Base-by-base conservation (phyloP, 1,140 invertebrate genomes). In the Coelopa frigida region DNA sequence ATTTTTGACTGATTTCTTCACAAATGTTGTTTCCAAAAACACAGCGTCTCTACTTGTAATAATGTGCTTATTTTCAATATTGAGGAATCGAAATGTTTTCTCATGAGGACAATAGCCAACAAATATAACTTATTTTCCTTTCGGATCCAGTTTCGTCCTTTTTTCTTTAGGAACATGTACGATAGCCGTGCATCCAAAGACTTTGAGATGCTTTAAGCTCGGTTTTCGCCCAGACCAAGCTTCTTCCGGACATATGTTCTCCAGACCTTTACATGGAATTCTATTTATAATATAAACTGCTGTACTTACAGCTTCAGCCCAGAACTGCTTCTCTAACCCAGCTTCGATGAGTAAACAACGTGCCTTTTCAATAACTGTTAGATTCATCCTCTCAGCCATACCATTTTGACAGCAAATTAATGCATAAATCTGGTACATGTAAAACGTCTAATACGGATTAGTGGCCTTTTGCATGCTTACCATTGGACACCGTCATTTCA, bases 231-330 rank as follows among this genome's bases (percentile, higher is more conserved):
- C 59, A 36, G 31, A 50, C 59, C 59, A 72, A 21, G 53, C 14
- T 40, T 41, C 37, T 40, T 48, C 67, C 55, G 40, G 54, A 50
- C 14, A 26, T 26, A 11, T 24, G 5, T 45, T 17, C 38, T 23
- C 14, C 17, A 48, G 39, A 10, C 49, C 52, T 17, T 50, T 56
- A 4, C 53, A 58, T 18, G 57, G 59, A 6, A 52, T 45, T 32
- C 64, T 49, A 42, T 75, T 75, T 29, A 58, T 62, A 7, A 74
- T 44, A 48, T 73, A 72, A 8, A 59, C 57, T 6, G 72, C 69
- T 5, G 62, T 70, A 5, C 53, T 48, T 3, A 64, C 44, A 2
- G 72, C 67, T 53, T 74, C 73, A 10, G 64, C 70, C 73, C 73
- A 76, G 52, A 61, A 71, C 12, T 44, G 48, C 17, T 62, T 60